Evolutionary conservation across 2,113 vertebrate genomes (phyloP).

Genomic region (Calyptomena viridis): DNA sequence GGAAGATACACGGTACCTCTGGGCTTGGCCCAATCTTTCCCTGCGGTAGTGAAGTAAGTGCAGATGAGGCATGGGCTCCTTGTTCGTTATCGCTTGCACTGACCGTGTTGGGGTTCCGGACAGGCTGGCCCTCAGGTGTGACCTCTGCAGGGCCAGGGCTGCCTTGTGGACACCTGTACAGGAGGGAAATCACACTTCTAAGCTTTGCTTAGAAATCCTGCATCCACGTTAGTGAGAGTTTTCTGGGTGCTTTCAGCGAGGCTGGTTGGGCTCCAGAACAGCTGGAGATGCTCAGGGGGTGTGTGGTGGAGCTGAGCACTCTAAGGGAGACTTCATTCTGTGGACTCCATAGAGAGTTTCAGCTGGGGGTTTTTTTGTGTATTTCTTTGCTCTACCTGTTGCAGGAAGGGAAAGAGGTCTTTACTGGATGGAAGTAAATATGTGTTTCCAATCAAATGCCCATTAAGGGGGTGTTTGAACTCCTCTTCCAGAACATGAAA

Average conservation of each 20-base stretch:
- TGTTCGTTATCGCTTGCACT: constrained; percentile 10
- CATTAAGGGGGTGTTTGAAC: not conserved
- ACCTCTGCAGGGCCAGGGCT: not conserved
- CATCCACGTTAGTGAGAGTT: accelerated
- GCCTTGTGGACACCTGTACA: not conserved
- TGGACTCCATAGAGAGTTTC: not conserved
- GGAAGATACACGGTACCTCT: constrained; percentile 59
- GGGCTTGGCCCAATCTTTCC: constrained; percentile 51
- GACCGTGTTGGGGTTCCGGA: not conserved
- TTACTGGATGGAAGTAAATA: not conserved
- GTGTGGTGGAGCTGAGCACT: not conserved
- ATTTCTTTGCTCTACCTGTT: not conserved
- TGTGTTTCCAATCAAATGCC: not conserved
- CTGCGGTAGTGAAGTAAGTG: constrained; percentile 64
- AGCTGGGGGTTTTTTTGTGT: not conserved
- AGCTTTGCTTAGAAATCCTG: not conserved
- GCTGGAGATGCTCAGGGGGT: not conserved
- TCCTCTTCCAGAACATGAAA: not conserved
- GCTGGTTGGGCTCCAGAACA: not conserved
- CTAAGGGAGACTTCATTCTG: not conserved
- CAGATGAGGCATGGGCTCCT: constrained; percentile 36
- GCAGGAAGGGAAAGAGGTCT: not conserved
- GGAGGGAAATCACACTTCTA: not conserved
- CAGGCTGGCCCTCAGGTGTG: not conserved
- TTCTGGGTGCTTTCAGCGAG: not conserved